Evolutionary conservation across 2,113 vertebrate species (phyloP).

Genomic region (Heloderma charlesbogerti): DNA sequence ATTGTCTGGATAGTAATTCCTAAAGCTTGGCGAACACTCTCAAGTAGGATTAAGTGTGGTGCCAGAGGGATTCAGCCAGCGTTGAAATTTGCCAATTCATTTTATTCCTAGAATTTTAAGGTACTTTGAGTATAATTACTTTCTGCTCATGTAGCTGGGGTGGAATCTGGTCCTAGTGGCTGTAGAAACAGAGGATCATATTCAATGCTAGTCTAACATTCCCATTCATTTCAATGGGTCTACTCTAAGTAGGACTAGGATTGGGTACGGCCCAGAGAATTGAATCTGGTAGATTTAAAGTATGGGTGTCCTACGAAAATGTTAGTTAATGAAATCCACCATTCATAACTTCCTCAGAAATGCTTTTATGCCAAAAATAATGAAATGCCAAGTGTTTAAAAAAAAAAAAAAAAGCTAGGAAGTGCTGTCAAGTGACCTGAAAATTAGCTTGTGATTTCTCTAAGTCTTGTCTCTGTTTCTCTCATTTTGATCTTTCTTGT

Average conservation of each 20-base stretch:
- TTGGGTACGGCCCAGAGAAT: not conserved
- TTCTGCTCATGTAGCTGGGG: not conserved
- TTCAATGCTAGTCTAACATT: no score
- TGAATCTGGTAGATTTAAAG: not conserved
- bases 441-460: not conserved
- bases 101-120: not conserved
- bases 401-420: no score
- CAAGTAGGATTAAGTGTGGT: not conserved
- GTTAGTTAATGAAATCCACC: not conserved
- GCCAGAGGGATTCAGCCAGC: not conserved
- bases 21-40: not conserved
- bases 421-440: not conserved
- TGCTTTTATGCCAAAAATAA: not conserved
- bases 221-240: no score
- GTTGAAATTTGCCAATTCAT: not conserved
- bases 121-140: not conserved
- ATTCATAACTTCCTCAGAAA: not conserved
- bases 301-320: not conserved
- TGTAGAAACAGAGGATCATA: not conserved
- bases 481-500: not conserved
- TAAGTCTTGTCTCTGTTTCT: no score
- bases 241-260: no score
- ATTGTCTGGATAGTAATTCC: not conserved
- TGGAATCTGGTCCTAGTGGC: not conserved
- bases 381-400: not conserved